A percentile compares a stretch with the other conserved stretches of the same genome.
Conservation (phyloP, 2,888 invertebrate genomes). For the Campopleginae sp. region DNA sequence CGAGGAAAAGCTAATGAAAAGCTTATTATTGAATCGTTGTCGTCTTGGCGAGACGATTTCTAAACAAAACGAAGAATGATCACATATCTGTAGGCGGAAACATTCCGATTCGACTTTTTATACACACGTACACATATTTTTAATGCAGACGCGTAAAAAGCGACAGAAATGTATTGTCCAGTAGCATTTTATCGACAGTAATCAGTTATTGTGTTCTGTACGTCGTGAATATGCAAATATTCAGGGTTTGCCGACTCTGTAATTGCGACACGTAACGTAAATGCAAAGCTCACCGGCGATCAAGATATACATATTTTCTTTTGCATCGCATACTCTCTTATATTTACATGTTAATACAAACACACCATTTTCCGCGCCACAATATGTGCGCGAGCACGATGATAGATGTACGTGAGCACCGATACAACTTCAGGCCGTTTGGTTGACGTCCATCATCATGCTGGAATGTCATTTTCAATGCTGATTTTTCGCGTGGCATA, state of each 20-base stretch:
- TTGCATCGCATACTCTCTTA: constrained; percentile 66
- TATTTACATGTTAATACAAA: constrained; percentile 66
- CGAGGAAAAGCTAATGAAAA: constrained; percentile 9
- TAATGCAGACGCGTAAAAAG: background rate
- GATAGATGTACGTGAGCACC: constrained; percentile 10
- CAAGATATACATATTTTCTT: constrained; percentile 67
- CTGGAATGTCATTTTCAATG: background rate
- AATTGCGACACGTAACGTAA: constrained; percentile 71
- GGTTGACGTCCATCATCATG: background rate
- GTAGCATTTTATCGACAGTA: constrained; percentile 64
- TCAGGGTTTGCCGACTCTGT: constrained; percentile 67
- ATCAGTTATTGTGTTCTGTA: constrained; percentile 69
- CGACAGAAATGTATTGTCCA: constrained; percentile 41
- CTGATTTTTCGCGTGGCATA: background rate
- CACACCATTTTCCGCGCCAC: constrained; percentile 33
- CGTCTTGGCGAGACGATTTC: constrained; percentile 37
- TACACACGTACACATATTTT: constrained; percentile 23
- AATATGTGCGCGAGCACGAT: constrained; percentile 8
- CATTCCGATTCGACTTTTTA: constrained; percentile 41
- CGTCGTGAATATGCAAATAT: constrained; percentile 68
- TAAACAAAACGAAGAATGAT: constrained; percentile 55
- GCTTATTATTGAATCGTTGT: constrained; percentile 39
- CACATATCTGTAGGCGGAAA: constrained; percentile 71
- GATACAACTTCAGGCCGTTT: background rate
- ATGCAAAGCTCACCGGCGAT: constrained; percentile 68